These are phyloP conservation scores for Tinea semifulvella DNA, from an alignment of 2,888 invertebrate species.

Conservation along the genomic window DNA sequence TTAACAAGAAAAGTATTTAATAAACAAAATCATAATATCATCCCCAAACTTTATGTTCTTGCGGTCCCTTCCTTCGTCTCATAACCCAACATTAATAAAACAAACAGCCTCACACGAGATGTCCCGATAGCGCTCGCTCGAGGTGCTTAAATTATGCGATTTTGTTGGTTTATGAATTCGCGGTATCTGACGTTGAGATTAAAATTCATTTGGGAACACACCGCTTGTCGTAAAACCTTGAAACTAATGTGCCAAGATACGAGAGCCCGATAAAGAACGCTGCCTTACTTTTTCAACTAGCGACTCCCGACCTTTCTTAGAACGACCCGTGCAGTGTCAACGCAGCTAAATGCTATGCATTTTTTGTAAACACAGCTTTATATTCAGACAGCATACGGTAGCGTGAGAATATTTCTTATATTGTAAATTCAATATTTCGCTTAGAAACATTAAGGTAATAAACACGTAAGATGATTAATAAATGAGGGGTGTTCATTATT, in stretches of 20 bases:
- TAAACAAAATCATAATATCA: slow-evolving; percentile 5
- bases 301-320: slow-evolving; percentile 32
- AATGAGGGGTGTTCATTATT: slow-evolving; percentile 7
- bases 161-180: slow-evolving; percentile 33
- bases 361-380: slow-evolving; percentile 13
- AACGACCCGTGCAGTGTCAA: slow-evolving; percentile 26
- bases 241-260: slow-evolving; percentile 39
- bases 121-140: slow-evolving; percentile 27
- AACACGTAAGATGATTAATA: slow-evolving; percentile 7
- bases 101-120: slow-evolving; percentile 33
- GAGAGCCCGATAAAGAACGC: slow-evolving; percentile 25
- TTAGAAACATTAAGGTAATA: not conserved
- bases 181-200: slow-evolving; percentile 30
- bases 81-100: slow-evolving; percentile 31
- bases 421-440: slow-evolving; percentile 13
- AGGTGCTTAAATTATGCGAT: slow-evolving; percentile 29
- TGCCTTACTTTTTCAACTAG: slow-evolving; percentile 24
- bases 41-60: slow-evolving; percentile 4
- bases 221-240: slow-evolving; percentile 27
- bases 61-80: slow-evolving; percentile 23
- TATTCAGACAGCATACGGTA: slow-evolving; percentile 23
- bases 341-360: slow-evolving; percentile 11
- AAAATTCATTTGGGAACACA: slow-evolving; percentile 37
- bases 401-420: slow-evolving; percentile 33
- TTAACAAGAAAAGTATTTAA: slow-evolving; percentile 1